Evolutionary conservation across 2,888 invertebrate genomes (phyloP), one percentile per base, ranked within the genome.

Genomic region (Drosophila emarginata): DNA sequence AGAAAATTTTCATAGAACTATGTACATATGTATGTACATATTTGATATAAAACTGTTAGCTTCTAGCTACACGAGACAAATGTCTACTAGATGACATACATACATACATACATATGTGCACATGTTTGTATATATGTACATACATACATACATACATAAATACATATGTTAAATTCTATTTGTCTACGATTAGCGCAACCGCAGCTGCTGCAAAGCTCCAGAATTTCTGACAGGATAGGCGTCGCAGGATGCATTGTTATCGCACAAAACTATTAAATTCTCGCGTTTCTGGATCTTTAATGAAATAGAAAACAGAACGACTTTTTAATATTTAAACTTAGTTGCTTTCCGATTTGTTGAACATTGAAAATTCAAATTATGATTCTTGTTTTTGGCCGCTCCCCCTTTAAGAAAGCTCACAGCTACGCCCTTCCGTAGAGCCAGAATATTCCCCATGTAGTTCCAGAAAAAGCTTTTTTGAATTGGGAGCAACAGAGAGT

Each of bases 391-490:
- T 40, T 40, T 1, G 7, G 15, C 15, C 26, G 28, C 53, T 32
- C 15, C 32, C 54, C 54, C 6, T 36, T 21, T 12, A 6, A 45
- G 11, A 12, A 54, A 36, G 70, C 59, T 69, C 80, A 1, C 9
- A 9, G 32, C 32, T 32, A 32, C 32, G 32, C 32, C 32, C 9
- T 9, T 32, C 1, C 2, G 32, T 2, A 32, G 1, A 11, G 2
- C 32, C 64, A 79, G 74, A 81, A 73, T 23, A 51, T 64, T 66
- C 66, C 53, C 11, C 52, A 11, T 0, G 5, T 26, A 7, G 4
- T 6, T 61, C 26, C 36, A 52, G 26, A 15, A 53, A 53, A 45
- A 82, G 83, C 81, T 82, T 72, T 70, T 51, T 21, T 52, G 2
- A 40, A 9, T 51, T 9, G 9, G 36, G n/a, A 3, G 28, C 15